Evolutionary conservation across 2,888 invertebrate genomes (phyloP).

Genomic region (Diaprepes abbreviatus): DNA sequence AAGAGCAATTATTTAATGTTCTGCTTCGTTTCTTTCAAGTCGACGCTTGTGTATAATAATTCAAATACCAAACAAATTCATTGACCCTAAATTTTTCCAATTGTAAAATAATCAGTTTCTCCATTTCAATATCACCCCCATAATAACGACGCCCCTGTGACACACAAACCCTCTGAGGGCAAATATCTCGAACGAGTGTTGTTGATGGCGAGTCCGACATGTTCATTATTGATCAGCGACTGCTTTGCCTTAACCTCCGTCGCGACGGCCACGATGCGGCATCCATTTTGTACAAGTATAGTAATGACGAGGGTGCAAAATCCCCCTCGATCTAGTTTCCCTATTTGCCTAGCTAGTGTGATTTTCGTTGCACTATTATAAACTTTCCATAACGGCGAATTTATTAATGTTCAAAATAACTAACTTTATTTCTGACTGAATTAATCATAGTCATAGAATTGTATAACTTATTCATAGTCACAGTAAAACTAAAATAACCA

Average conservation of each 20-base stretch:
- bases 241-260: slow-evolving; percentile 65
- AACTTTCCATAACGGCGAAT: too few species aligned
- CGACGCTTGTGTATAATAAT: too few species aligned
- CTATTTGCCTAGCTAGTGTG: neutral
- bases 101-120: slow-evolving; percentile 25
- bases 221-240: slow-evolving; percentile 67
- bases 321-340: slow-evolving; percentile 8
- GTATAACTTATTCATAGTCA: too few species aligned
- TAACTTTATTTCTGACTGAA: too few species aligned
- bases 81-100: neutral
- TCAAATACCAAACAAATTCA: slow-evolving; percentile 7
- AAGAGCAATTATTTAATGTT: too few species aligned
- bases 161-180: slow-evolving; percentile 47
- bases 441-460: too few species aligned
- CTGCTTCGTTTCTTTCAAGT: too few species aligned
- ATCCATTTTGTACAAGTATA: slow-evolving; percentile 52
- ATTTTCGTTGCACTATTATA: too few species aligned
- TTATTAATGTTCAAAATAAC: too few species aligned
- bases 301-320: slow-evolving; percentile 22
- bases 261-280: slow-evolving; percentile 64
- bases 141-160: slow-evolving; percentile 37
- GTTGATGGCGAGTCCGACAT: slow-evolving; percentile 63
- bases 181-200: slow-evolving; percentile 58
- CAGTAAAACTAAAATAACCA: too few species aligned
- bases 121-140: slow-evolving; percentile 28